These are phyloP conservation scores for Heliconius cydno DNA, from an alignment of 2,888 invertebrate genomes.

Conservation along the genomic window DNA sequence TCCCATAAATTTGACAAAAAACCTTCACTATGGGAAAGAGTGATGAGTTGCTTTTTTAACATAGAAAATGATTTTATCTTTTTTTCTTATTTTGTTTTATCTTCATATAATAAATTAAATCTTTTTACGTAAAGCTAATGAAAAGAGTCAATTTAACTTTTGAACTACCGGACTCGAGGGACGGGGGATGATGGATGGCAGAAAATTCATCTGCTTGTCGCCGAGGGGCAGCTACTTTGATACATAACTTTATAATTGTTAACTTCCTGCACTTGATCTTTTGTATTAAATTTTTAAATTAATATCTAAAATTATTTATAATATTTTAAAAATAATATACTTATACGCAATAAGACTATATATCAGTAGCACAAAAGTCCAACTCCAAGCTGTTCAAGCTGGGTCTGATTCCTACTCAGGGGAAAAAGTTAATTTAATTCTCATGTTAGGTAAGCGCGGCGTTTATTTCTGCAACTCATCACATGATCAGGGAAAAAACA, in stretches of 20 bases:
- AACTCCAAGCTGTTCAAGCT: too few species aligned
- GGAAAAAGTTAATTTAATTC: too few species aligned
- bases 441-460: too few species aligned
- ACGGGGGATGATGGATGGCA: constrained; percentile 45
- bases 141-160: constrained; percentile 49
- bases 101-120: constrained; percentile 13
- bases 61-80: background rate
- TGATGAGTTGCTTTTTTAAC: too few species aligned
- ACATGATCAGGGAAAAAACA: too few species aligned
- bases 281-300: background rate
- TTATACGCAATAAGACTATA: too few species aligned
- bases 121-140: constrained; percentile 16
- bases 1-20: background rate
- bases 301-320: background rate
- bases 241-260: constrained; percentile 34
- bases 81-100: background rate
- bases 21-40: too few species aligned
- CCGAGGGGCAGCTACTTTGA: constrained; percentile 43
- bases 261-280: constrained; percentile 15
- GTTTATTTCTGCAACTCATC: too few species aligned
- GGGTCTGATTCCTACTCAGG: too few species aligned
- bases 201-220: constrained; percentile 45
- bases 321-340: background rate
- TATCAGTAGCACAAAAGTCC: too few species aligned
- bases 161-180: constrained; percentile 45